These are phyloP conservation scores for Ascaphus truei DNA, from an alignment of 2,113 vertebrate species.

Conservation along the genomic window DNA sequence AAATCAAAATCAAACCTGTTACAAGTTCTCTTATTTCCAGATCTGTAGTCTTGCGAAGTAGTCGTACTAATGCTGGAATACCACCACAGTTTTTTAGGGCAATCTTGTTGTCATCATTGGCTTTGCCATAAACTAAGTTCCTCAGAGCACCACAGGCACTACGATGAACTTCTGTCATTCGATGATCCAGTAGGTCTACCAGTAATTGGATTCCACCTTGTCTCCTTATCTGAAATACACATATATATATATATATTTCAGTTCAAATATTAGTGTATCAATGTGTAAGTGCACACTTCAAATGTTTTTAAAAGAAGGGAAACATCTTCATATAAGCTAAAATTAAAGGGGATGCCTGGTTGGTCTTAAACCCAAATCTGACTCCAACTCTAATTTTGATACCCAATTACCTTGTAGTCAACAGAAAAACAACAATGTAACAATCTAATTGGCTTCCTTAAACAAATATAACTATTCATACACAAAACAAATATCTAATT, in stretches of 20 bases:
- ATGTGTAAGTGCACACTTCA: too few relatives aligned
- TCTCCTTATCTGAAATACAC: slow-evolving; percentile 81
- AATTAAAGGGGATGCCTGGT: too few relatives aligned
- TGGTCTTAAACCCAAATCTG: too few relatives aligned
- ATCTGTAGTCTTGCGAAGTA: slow-evolving; percentile 91
- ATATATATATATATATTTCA: background rate
- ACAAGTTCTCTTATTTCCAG: slow-evolving; percentile 96
- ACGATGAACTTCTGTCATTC: slow-evolving; percentile 95
- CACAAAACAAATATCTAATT: too few relatives aligned
- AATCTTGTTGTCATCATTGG: slow-evolving; percentile 97
- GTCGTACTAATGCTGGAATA: slow-evolving; percentile 90
- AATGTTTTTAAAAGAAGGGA: too few relatives aligned
- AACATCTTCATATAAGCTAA: too few relatives aligned
- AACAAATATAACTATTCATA: too few relatives aligned
- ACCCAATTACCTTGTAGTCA: too few relatives aligned
- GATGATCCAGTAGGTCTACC: slow-evolving; percentile 93
- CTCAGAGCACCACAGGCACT: slow-evolving; percentile 95
- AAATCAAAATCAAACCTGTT: slow-evolving; percentile 76
- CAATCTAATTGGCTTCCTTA: too few relatives aligned
- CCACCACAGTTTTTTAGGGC: slow-evolving; percentile 95
- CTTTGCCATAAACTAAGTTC: slow-evolving; percentile 95
- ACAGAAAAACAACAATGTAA: too few relatives aligned
- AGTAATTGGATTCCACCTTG: slow-evolving; percentile 95
- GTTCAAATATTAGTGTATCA: too few relatives aligned
- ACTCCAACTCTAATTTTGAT: too few relatives aligned